Evolutionary conservation across 2,113 vertebrate species (phyloP).

Genomic region (Etheostoma spectabile): DNA sequence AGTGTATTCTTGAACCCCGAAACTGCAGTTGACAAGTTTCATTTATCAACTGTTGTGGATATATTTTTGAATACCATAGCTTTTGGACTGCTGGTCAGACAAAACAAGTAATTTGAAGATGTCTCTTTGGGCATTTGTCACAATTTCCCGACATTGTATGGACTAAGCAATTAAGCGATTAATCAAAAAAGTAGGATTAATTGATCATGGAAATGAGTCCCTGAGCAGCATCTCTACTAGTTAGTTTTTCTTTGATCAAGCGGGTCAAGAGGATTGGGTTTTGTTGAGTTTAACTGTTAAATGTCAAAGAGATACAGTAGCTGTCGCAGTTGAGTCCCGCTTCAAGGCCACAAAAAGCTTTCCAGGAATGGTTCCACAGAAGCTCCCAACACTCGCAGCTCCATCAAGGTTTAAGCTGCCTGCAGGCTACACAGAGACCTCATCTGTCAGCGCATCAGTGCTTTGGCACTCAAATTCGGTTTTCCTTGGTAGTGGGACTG

Average conservation of each 20-base stretch:
- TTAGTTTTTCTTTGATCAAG: constrained; percentile 41
- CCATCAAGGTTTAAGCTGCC: constrained; percentile 47
- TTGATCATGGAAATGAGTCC: constrained; percentile 6
- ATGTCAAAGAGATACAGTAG: constrained; percentile 43
- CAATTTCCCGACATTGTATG: too few species aligned
- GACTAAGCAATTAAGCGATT: too few species aligned
- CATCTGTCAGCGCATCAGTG: constrained; percentile 54
- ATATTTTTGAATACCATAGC: too few species aligned
- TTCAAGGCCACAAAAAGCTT: constrained; percentile 43
- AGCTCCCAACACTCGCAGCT: constrained; percentile 28
- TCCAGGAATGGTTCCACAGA: constrained; percentile 50
- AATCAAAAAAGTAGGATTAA: neutral
- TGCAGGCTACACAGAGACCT: constrained; percentile 49
- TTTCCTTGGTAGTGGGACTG: constrained; percentile 46
- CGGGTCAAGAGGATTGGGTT: neutral
- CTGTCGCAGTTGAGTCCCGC: constrained; percentile 29
- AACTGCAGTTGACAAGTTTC: too few species aligned
- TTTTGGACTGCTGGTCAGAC: too few species aligned
- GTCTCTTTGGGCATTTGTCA: too few species aligned
- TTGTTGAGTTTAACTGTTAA: constrained; percentile 39
- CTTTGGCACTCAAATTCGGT: constrained; percentile 46
- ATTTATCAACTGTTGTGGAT: too few species aligned
- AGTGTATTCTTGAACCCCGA: too few species aligned
- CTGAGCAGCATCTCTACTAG: constrained; percentile 1
- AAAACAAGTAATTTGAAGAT: too few species aligned